These are phyloP conservation scores for Epiblema foenella DNA, from an alignment of 2,888 invertebrate species.

Conservation along the genomic window DNA sequence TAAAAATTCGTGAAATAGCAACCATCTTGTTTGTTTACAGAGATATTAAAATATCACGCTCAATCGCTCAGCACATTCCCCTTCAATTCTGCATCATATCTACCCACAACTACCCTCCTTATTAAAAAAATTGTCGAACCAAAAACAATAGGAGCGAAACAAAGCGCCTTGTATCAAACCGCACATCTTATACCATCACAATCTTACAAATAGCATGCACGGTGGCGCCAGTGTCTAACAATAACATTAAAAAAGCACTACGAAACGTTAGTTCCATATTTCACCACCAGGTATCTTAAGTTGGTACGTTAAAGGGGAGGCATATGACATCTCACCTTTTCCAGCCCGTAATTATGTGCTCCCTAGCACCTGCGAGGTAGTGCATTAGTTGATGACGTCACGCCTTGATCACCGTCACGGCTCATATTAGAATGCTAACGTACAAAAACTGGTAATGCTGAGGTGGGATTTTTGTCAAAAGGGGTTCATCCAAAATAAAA, in stretches of 20 bases:
- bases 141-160: constrained; percentile 50
- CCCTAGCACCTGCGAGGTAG: constrained; percentile 67
- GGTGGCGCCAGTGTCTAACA: constrained; percentile 22
- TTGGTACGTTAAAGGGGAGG: constrained; percentile 51
- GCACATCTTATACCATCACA: constrained; percentile 67
- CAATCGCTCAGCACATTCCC: constrained; percentile 18
- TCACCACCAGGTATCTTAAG: constrained; percentile 5
- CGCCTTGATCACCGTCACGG: constrained; percentile 47
- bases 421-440: constrained; percentile 19
- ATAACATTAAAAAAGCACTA: background rate
- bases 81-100: background rate
- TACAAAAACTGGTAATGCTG: constrained; percentile 13
- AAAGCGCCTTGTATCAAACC: constrained; percentile 54
- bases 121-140: constrained; percentile 44
- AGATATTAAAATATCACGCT: background rate
- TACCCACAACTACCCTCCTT: constrained; percentile 29
- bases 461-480: constrained; percentile 4
- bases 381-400: constrained; percentile 81
- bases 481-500: background rate
- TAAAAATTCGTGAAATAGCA: too few relatives aligned
- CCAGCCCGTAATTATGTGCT: constrained; percentile 71
- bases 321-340: constrained; percentile 67
- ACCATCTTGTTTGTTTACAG: background rate
- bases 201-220: constrained; percentile 49
- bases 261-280: constrained; percentile 21